Evolutionary conservation across 2,113 vertebrate species (phyloP).

Genomic region (Cisticola juncidis): DNA sequence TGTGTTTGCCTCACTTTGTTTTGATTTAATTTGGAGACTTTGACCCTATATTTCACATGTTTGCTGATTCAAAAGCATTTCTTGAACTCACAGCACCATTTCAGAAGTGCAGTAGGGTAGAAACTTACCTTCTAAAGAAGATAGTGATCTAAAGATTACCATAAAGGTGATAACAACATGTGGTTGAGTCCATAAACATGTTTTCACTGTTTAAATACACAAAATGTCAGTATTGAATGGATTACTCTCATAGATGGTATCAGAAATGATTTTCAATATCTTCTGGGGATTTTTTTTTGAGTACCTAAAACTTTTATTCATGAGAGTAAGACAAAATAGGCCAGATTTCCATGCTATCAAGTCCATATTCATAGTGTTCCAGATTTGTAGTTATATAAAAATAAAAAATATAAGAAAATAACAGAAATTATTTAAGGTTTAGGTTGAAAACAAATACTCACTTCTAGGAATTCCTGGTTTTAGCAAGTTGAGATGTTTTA

Average conservation of each 20-base stretch:
- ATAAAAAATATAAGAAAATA: not conserved
- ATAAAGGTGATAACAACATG: not conserved
- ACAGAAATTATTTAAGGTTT: not conserved
- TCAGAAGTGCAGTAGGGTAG: not conserved
- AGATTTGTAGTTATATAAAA: not conserved
- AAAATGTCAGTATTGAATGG: not conserved
- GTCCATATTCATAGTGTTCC: not conserved
- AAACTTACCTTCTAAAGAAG: not conserved
- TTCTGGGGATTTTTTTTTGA: not conserved
- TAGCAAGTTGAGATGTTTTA: not conserved
- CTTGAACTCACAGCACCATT: not conserved
- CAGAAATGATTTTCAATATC: not conserved
- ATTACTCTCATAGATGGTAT: not conserved
- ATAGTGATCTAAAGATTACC: not conserved
- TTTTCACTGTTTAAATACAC: not conserved
- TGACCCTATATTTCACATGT: not conserved
- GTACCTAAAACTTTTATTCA: not conserved
- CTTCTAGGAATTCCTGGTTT: not conserved
- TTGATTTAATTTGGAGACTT: not conserved
- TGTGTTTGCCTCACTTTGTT: not conserved
- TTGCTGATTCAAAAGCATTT: not conserved
- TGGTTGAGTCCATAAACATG: not conserved
- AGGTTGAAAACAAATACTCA: not conserved
- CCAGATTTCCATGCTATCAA: not conserved
- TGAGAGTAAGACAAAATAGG: not conserved